A percentile compares a stretch with the other conserved stretches of the same genome.
phyloP scores from a whole-genome alignment of 2,888 invertebrate genomes.

The Cheilosia variabilis region DNA sequence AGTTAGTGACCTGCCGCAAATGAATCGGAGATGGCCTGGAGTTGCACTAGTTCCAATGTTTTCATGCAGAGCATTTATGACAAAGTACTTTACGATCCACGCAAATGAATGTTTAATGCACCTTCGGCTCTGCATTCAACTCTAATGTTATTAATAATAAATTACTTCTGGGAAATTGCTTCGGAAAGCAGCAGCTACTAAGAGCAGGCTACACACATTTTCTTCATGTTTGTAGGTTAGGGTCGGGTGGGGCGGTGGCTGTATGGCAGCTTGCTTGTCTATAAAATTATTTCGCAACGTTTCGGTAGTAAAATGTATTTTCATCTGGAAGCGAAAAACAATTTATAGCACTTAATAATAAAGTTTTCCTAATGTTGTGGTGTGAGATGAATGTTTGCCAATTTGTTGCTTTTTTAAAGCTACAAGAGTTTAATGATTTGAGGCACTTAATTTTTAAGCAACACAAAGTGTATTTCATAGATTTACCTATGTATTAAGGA shows the following conservation, averaged over 20 bases:
- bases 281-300: conserved; percentile 35
- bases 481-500: too few relatives aligned
- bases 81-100: conserved; percentile 25
- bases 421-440: too few relatives aligned
- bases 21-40: neutral
- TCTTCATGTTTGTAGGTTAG: neutral
- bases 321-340: conserved; percentile 11
- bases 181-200: neutral
- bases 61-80: conserved; percentile 4
- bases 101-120: conserved; percentile 41
- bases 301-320: conserved; percentile 33
- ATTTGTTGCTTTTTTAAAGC: neutral
- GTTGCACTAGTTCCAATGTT: neutral
- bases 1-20: neutral
- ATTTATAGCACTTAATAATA: conserved; percentile 18
- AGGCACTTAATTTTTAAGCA: too few relatives aligned
- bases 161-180: conserved; percentile 37
- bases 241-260: neutral
- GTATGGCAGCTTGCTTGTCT: conserved; percentile 8
- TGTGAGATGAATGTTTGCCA: neutral
- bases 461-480: too few relatives aligned
- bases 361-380: neutral
- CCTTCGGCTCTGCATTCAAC: conserved; percentile 18
- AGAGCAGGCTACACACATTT: neutral
- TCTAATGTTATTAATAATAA: conserved; percentile 34